Evolutionary conservation across 2,888 invertebrate species (phyloP), one percentile per base, ranked within the genome.

Genomic region (Chrysolina americana): DNA sequence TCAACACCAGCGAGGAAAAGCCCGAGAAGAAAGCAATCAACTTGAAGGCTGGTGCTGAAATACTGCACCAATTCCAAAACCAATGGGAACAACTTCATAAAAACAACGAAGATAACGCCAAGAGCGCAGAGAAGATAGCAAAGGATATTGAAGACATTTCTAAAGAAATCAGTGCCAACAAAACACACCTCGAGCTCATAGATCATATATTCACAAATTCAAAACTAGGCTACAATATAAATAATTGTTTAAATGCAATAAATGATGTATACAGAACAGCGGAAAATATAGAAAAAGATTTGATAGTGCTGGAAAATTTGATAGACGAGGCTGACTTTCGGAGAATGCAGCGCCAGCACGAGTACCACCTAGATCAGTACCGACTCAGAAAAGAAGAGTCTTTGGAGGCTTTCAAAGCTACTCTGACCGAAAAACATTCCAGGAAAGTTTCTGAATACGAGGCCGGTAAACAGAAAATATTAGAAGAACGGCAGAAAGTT

Each of bases 81-180:
- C 89, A 93, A 76, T 95, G 95, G 95, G 91, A 90, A 19, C 91
- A 92, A 80, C 85, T 94, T 63, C 94, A 94, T 79, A 89, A 90
- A 77, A 89, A 92, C 74, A 92, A 93, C 1, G 94, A 94, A 81
- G 89, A 89, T 68, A 95, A 94, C 84, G 93, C 94, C 10, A 91
- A 88, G 81, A 89, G 89, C 65, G 93, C 92, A 1, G 91, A 91
- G 6, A 86, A 89, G 74, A 88, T 90, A 5, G 91, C 91, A 65
- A 81, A 85, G 59, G 85, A 87, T 71, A 91, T 92, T 59, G 85
- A 87, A 9, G 81, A 80, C 50, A 85, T 92, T 9, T 76, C 81
- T 4, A 76, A 76, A 28, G 84, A 81, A 76, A 79, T 87, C 0
- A 75, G 71, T 41, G 76, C 78, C 8, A 84, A 85, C 73, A 84